Evolutionary conservation across 2,113 vertebrate genomes (phyloP).

Genomic region (Gymnobelideus leadbeateri): DNA sequence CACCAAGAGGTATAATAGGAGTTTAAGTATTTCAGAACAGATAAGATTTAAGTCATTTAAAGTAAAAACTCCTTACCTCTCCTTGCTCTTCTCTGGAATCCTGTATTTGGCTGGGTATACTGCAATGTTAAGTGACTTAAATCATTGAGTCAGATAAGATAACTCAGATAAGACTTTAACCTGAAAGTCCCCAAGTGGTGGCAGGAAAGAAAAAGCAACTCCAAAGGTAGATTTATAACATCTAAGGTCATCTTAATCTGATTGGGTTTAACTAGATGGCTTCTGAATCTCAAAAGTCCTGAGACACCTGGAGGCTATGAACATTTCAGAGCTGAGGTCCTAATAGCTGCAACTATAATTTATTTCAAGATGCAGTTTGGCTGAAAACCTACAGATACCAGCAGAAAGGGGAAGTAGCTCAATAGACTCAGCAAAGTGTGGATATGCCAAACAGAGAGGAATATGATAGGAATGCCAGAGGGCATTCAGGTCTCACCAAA

Average conservation of each 20-base stretch:
- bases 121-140: too few species aligned
- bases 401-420: not conserved
- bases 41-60: too few species aligned
- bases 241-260: not conserved
- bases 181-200: not conserved
- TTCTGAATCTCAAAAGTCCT: not conserved
- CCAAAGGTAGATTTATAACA: not conserved
- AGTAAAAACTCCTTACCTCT: too few species aligned
- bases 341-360: not conserved
- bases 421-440: not conserved
- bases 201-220: not conserved
- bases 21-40: not conserved
- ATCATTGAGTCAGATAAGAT: too few species aligned
- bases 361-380: not conserved
- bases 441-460: not conserved
- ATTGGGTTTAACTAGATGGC: not conserved
- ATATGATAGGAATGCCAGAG: not conserved
- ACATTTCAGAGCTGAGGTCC: not conserved
- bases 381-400: not conserved
- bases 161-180: too few species aligned
- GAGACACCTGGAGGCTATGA: not conserved
- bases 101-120: too few species aligned
- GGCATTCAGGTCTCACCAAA: not conserved
- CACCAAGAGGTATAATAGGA: too few species aligned
- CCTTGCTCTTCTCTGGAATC: too few species aligned